Conservation (phyloP, 2,113 vertebrate species). For the Bos taurus region DNA sequence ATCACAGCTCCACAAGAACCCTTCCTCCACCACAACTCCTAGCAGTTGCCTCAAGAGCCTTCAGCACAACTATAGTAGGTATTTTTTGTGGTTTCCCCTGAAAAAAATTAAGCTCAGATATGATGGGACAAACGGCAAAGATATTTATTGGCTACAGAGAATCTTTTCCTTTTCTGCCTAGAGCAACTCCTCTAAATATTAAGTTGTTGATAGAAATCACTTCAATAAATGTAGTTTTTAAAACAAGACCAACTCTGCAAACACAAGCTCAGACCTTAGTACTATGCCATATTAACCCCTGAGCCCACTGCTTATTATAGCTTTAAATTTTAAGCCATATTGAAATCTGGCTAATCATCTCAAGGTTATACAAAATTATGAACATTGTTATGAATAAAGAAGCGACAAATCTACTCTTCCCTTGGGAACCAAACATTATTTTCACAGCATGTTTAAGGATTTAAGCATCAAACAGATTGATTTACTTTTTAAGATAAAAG, state of each 20-base stretch:
- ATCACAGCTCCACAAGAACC: background rate
- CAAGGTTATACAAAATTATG: background rate
- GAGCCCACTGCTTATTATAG: background rate
- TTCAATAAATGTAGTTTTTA: background rate
- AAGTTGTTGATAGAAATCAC: background rate
- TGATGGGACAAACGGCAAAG: background rate
- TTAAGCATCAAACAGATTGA: background rate
- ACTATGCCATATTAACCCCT: background rate
- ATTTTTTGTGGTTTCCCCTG: background rate
- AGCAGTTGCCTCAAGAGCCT: background rate
- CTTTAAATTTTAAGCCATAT: background rate
- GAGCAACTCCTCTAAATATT: constrained; percentile 3
- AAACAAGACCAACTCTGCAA: background rate
- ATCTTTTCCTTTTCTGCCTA: background rate
- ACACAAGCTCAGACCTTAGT: background rate
- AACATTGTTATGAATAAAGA: background rate
- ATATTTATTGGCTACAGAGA: background rate
- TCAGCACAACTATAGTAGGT: background rate
- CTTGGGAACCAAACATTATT: background rate
- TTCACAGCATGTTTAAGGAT: background rate
- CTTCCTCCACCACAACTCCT: background rate
- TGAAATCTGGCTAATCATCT: background rate
- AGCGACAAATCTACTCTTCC: background rate
- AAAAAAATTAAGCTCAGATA: background rate
- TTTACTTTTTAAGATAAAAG: background rate